Conservation (phyloP, 2,113 vertebrate species). For the Aplodontia rufa region DNA sequence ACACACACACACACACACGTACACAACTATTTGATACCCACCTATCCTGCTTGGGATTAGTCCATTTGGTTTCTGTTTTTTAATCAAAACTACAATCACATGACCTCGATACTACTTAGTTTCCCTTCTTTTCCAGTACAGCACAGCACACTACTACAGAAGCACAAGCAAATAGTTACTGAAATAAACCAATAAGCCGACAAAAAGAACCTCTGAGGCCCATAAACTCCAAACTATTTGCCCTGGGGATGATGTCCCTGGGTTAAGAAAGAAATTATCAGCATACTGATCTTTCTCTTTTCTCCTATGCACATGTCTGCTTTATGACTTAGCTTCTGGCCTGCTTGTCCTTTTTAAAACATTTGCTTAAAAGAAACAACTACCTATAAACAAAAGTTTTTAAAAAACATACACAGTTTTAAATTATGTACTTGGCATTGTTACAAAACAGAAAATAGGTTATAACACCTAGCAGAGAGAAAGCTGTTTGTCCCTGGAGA, state of each 20-base stretch:
- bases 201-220: constrained; percentile 32
- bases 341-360: background rate
- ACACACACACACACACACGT: too few relatives aligned
- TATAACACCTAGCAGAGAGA: background rate
- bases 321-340: background rate
- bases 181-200: constrained; percentile 45
- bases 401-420: background rate
- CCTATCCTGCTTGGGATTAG: background rate
- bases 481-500: background rate
- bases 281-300: background rate
- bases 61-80: background rate
- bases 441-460: constrained; percentile 41
- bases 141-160: background rate
- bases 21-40: background rate
- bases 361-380: constrained; percentile 12
- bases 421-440: constrained; percentile 22
- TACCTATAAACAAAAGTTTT: background rate
- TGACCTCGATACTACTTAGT: background rate
- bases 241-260: background rate
- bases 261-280: background rate
- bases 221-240: background rate
- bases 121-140: background rate
- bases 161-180: constrained; percentile 26
- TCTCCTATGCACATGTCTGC: background rate
- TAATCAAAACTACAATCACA: constrained; percentile 28